phyloP scores from a whole-genome alignment of 2,888 invertebrate genomes.

The Acholoe squamosa region DNA sequence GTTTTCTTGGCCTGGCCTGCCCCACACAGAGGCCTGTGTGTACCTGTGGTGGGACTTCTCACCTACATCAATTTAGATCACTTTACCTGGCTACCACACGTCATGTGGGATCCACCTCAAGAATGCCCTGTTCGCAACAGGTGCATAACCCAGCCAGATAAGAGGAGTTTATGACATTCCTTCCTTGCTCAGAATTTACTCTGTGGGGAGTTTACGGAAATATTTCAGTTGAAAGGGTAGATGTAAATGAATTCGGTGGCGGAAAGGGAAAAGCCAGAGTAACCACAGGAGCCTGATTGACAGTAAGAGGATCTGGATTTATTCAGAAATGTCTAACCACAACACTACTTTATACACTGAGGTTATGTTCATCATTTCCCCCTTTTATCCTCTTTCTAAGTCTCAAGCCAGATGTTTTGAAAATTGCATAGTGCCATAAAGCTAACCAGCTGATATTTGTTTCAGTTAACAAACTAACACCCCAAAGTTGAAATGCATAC shows the following conservation, averaged over 20 bases:
- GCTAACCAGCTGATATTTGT: no score
- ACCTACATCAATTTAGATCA: neutral
- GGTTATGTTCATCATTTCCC: no score
- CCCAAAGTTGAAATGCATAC: no score
- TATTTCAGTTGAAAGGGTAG: neutral
- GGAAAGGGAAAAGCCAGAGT: neutral
- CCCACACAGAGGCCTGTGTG: neutral
- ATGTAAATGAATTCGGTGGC: conserved; percentile 7
- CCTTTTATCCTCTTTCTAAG: no score
- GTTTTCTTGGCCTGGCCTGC: neutral
- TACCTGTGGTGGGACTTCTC: neutral
- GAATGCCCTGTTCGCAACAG: neutral
- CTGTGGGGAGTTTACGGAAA: neutral
- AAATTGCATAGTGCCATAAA: no score
- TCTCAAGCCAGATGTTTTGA: no score
- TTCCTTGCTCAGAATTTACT: neutral
- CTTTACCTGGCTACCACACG: neutral
- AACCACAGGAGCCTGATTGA: conserved; percentile 1
- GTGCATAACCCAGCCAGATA: neutral
- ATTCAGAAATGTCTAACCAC: neutral
- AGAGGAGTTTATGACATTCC: neutral
- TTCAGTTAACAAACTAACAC: no score
- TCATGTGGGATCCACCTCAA: neutral
- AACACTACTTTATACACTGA: neutral
- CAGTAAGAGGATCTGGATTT: neutral